phyloP scores from a whole-genome alignment of 2,888 invertebrate species.

The Dermolepida albohirtum region DNA sequence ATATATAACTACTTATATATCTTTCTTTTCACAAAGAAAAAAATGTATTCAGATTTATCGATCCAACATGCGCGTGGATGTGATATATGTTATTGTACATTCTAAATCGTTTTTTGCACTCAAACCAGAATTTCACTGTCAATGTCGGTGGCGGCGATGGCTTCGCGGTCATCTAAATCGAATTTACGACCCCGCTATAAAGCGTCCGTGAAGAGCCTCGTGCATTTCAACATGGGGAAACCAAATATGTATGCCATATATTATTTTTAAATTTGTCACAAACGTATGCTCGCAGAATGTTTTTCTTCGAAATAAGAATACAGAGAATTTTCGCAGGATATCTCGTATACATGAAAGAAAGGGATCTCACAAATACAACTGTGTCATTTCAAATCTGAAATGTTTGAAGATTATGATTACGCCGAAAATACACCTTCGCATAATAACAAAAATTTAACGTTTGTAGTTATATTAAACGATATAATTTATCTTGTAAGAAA shows the following conservation, averaged over 20 bases:
- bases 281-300: slow-evolving; percentile 56
- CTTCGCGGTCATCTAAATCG: slow-evolving; percentile 62
- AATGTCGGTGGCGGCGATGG: slow-evolving; percentile 52
- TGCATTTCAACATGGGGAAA: slow-evolving; percentile 46
- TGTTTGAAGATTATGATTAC: too few relatives aligned
- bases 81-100: slow-evolving; percentile 42
- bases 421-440: too few relatives aligned
- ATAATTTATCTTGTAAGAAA: too few relatives aligned
- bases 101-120: slow-evolving; percentile 57
- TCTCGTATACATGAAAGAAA: not conserved
- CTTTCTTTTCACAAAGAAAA: too few relatives aligned
- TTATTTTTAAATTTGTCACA: slow-evolving; percentile 63
- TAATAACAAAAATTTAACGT: too few relatives aligned
- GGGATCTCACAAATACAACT: not conserved
- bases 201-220: slow-evolving; percentile 53
- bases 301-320: slow-evolving; percentile 41
- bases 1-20: too few relatives aligned
- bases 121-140: slow-evolving; percentile 53
- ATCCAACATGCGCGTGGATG: slow-evolving; percentile 2
- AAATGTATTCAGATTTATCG: not conserved
- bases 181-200: slow-evolving; percentile 61
- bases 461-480: too few relatives aligned
- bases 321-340: slow-evolving; percentile 10
- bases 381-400: not conserved
- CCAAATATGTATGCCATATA: slow-evolving; percentile 60